Conservation (phyloP, 2,797 vertebrate genomes). For the Muscicapa striata region DNA sequence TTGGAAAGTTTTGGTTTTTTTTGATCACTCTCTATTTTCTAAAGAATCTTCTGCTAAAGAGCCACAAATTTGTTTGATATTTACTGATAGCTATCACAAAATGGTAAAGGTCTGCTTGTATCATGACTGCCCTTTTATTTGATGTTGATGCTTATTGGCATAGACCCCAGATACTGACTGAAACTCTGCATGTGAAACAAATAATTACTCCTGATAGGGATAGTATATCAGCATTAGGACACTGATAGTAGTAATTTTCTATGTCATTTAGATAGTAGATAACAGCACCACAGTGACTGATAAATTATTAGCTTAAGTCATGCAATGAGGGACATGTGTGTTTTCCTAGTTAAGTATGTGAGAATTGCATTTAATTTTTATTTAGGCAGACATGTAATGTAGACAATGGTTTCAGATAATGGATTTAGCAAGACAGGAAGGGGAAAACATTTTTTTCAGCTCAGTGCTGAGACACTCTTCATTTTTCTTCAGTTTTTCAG, state of each 20-base stretch:
- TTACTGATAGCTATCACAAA: neutral
- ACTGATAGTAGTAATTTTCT: conserved; percentile 49
- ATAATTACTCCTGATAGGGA: conserved; percentile 49
- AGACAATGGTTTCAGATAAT: neutral
- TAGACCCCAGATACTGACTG: conserved; percentile 31
- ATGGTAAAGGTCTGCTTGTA: neutral
- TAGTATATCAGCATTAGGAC: conserved; percentile 45
- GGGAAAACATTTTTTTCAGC: neutral
- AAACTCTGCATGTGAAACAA: conserved; percentile 40
- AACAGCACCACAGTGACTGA: conserved; percentile 3
- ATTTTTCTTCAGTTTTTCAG: neutral
- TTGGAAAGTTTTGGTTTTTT: neutral
- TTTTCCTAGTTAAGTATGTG: neutral
- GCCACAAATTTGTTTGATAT: neutral
- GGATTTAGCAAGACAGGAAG: neutral
- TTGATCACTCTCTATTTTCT: neutral
- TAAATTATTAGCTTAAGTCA: conserved; percentile 9
- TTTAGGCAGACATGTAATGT: neutral
- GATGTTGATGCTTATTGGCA: conserved; percentile 31
- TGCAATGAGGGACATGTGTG: neutral
- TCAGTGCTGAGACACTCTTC: neutral
- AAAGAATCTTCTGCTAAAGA: neutral
- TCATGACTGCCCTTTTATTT: conserved; percentile 32
- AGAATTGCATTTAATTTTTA: conserved; percentile 16
- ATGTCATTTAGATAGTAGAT: conserved; percentile 49